These are phyloP conservation scores for Hemiscyllium ocellatum DNA, from an alignment of 2,113 vertebrate genomes.

Conservation along the genomic window DNA sequence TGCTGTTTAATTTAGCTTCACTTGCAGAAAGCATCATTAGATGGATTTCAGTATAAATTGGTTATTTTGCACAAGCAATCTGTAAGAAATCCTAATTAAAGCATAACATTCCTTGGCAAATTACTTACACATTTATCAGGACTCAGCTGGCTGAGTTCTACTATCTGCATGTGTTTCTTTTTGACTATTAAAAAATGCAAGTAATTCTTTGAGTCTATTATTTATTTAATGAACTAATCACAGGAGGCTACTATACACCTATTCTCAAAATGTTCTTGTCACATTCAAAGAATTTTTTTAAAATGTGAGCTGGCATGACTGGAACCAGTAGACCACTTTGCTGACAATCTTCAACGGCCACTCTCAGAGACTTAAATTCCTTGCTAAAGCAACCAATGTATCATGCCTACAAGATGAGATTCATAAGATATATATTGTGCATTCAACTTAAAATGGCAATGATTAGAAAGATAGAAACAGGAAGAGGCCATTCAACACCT, in stretches of 20 bases:
- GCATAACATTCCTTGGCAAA: slow-evolving; percentile 22
- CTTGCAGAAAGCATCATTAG: slow-evolving; percentile 28
- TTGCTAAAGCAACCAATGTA: slow-evolving; percentile 17
- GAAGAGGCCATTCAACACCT: background rate
- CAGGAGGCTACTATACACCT: background rate
- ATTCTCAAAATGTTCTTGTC: background rate
- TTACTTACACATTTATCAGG: slow-evolving; percentile 35
- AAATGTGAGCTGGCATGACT: background rate
- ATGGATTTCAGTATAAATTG: slow-evolving; percentile 33
- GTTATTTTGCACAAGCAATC: slow-evolving; percentile 35
- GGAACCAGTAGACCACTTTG: background rate
- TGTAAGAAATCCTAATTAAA: slow-evolving; percentile 37
- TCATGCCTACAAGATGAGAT: background rate
- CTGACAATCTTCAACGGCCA: background rate
- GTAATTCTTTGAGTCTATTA: background rate
- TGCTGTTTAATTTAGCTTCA: slow-evolving; percentile 33
- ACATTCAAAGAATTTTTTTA: background rate
- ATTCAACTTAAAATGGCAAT: background rate
- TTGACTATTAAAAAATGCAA: slow-evolving; percentile 7
- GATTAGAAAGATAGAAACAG: background rate
- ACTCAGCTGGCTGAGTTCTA: slow-evolving; percentile 31
- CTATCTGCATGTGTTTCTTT: slow-evolving; percentile 7
- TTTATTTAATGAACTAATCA: slow-evolving; percentile 17
- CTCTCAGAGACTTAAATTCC: background rate
- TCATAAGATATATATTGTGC: background rate